These are phyloP conservation scores for Chaenogobius annularis DNA, from an alignment of 2,113 vertebrate genomes.

Conservation along the genomic window DNA sequence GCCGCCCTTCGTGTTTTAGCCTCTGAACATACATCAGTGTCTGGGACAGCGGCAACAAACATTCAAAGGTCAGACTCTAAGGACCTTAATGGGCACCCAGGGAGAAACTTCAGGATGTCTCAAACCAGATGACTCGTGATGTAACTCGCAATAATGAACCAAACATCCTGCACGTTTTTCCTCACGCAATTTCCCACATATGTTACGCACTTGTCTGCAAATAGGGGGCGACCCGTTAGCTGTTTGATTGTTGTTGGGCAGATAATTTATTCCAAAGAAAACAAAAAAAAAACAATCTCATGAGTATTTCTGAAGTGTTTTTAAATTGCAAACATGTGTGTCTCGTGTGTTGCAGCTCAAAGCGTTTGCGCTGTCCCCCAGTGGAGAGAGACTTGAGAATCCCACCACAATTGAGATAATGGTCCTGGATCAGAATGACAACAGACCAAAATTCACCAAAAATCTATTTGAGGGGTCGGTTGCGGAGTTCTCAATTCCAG, in stretches of 20 bases:
- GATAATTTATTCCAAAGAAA: background rate
- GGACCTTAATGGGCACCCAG: constrained; percentile 53
- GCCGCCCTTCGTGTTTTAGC: constrained; percentile 33
- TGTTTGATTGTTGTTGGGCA: background rate
- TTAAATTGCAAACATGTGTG: constrained; percentile 6
- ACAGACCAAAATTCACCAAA: constrained; percentile 85
- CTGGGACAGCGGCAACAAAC: constrained; percentile 35
- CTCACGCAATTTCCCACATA: constrained; percentile 23
- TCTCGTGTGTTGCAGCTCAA: constrained; percentile 78
- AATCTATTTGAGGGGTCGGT: constrained; percentile 78
- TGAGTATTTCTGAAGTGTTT: background rate
- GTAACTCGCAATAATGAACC: constrained; percentile 29
- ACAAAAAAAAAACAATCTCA: background rate
- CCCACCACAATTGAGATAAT: constrained; percentile 94
- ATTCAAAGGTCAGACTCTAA: constrained; percentile 53
- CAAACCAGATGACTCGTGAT: constrained; percentile 48
- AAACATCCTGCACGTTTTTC: constrained; percentile 54
- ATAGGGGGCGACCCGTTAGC: background rate
- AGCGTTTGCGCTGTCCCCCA: constrained; percentile 90
- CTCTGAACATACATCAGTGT: constrained; percentile 43
- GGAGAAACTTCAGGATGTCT: constrained; percentile 47
- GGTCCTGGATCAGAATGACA: constrained; percentile 96
- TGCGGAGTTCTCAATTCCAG: constrained; percentile 88
- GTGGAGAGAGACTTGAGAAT: constrained; percentile 87
- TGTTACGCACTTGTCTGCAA: constrained; percentile 7